phyloP scores from a whole-genome alignment of 1,140 invertebrate species.

The Bombus affinis region DNA sequence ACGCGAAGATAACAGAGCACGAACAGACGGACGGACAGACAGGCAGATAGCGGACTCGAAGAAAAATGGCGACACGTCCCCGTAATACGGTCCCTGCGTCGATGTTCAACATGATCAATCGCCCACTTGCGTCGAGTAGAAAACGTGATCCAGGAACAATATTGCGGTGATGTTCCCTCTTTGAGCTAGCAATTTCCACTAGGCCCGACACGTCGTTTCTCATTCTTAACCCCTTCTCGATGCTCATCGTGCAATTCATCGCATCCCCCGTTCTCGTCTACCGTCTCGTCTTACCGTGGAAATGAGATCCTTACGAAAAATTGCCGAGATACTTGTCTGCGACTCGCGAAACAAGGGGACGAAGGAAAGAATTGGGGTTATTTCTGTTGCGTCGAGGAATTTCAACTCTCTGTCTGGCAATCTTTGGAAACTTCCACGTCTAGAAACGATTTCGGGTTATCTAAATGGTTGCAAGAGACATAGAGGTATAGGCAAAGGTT shows the following conservation, averaged over 20 bases:
- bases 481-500: neutral
- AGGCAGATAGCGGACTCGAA: conserved; percentile 53
- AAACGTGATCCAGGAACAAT: conserved; percentile 70
- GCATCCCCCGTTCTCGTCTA: neutral
- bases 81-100: conserved; percentile 60
- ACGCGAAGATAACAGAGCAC: conserved; percentile 42
- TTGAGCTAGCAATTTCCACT: conserved; percentile 51
- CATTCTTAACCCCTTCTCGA: neutral
- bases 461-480: neutral
- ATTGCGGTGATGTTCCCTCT: conserved; percentile 56
- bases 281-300: conserved; percentile 6
- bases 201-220: neutral
- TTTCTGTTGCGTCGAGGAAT: conserved; percentile 14
- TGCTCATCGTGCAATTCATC: conserved; percentile 9
- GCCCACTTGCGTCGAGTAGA: conserved; percentile 49
- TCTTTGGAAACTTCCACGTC: neutral
- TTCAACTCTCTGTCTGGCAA: neutral
- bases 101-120: conserved; percentile 70
- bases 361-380: conserved; percentile 9
- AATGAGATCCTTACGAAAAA: conserved; percentile 68
- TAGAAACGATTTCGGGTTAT: neutral
- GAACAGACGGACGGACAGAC: conserved; percentile 22
- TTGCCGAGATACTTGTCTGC: conserved; percentile 15
- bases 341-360: neutral
- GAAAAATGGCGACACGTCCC: conserved; percentile 58